Base-by-base conservation (phyloP, 1,140 invertebrate genomes). In the Muscidifurax raptorellus region DNA sequence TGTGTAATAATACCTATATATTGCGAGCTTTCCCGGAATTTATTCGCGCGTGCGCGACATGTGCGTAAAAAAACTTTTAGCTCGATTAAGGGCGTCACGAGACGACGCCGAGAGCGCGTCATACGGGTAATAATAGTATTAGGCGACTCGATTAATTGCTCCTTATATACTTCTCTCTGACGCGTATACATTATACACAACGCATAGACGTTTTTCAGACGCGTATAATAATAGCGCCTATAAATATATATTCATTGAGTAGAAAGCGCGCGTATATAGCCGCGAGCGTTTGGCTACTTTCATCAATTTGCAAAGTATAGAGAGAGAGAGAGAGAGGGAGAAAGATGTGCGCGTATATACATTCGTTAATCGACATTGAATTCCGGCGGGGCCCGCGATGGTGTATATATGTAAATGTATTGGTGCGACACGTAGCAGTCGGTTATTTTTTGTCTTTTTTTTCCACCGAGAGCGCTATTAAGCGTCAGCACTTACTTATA, bases 401-500 rank as follows among this genome's bases (percentile, higher is more conserved):
- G n/a, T n/a, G n/a, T n/a, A n/a, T n/a, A 25, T 79, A 40, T 67
- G 77, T 79, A 40, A 67, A 79, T 79, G 25, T 22, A 22, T 6
- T 0, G 15, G 4, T n/a, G 52, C 75, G 18, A 18, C 3, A 0
- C n/a, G 27, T 18, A 32, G 32, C 32, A n/a, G n/a, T n/a, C 3
- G 44, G 30, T n/a, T 0, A 40, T 52, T 52, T n/a, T n/a, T n/a
- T n/a, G n/a, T n/a, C 18, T 22, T 52, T 52, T 18, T 28, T 28
- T 36, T n/a, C n/a, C n/a, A n/a, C 25, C 22, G 22, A 27, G 75
- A 74, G 59, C 78, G n/a, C 47, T 52, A 52, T n/a, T 59, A 47
- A 28, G 74, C 69, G 74, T 83, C 64, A 81, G 82, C 87, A 83
- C 84, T 83, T 83, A 83, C 59, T 77, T 85, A n/a, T n/a, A n/a